These are phyloP conservation scores for Leptatherina wallacei DNA, from an alignment of 2,797 vertebrate genomes.

Conservation along the genomic window DNA sequence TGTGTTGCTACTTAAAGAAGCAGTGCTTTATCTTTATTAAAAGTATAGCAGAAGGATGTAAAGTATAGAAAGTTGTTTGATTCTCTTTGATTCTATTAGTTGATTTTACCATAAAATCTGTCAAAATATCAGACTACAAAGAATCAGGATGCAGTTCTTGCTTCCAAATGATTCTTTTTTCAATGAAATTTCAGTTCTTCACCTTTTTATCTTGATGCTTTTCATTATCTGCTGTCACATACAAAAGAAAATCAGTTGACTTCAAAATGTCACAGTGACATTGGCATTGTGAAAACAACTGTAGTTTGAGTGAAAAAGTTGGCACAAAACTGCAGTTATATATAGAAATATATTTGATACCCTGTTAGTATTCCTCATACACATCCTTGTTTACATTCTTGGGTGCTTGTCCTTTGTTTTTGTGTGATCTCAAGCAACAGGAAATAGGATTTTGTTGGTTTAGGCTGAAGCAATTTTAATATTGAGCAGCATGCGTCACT, in stretches of 20 bases:
- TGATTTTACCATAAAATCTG: not conserved
- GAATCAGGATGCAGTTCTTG: not conserved
- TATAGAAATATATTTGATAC: not conserved
- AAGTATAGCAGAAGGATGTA: not conserved
- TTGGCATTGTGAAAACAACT: not conserved
- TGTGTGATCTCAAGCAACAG: not conserved
- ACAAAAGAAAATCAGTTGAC: not conserved
- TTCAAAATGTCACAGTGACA: not conserved
- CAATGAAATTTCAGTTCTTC: not conserved
- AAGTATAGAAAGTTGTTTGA: not conserved
- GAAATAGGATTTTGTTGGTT: not conserved
- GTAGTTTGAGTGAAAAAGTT: not conserved
- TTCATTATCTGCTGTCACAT: not conserved
- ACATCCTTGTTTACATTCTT: not conserved
- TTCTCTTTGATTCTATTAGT: not conserved
- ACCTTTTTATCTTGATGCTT: not conserved
- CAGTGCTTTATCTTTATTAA: not conserved
- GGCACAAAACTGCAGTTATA: not conserved
- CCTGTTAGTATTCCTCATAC: slow-evolving; percentile 1
- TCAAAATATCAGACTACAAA: not conserved
- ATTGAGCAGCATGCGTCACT: not conserved
- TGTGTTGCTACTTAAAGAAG: not conserved
- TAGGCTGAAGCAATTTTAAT: not conserved
- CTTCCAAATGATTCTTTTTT: not conserved
- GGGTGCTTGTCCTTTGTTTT: not conserved